A percentile compares a stretch with the other conserved stretches of the same genome.
Conservation (phyloP, 1,140 invertebrate genomes). For the Akabosia matsudoensis region DNA sequence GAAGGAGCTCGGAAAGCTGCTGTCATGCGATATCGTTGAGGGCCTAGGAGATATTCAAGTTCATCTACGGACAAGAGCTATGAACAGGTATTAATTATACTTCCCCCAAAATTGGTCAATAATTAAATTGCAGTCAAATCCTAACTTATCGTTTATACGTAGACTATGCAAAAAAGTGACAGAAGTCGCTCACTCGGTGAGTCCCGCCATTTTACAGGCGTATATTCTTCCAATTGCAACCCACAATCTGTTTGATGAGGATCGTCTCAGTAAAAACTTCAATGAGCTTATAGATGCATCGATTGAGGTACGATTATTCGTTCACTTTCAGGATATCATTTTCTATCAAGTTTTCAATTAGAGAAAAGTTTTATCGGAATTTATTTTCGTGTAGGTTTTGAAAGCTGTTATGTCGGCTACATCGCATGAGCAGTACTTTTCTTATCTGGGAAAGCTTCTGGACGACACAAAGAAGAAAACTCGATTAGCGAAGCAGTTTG, state of each 20-base stretch:
- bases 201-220: slow-evolving; percentile 11
- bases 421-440: slow-evolving; percentile 34
- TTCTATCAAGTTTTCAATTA: neutral
- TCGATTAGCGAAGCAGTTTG: slow-evolving; percentile 28
- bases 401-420: slow-evolving; percentile 7
- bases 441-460: slow-evolving; percentile 3
- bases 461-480: slow-evolving; percentile 22
- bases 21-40: slow-evolving; percentile 23
- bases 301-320: slow-evolving; percentile 19
- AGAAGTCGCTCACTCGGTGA: slow-evolving; percentile 12
- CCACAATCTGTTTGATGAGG: slow-evolving; percentile 25
- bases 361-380: neutral
- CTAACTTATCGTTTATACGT: neutral
- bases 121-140: neutral
- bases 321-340: neutral
- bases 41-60: slow-evolving; percentile 29
- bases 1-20: slow-evolving; percentile 26
- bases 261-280: slow-evolving; percentile 13
- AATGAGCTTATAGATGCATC: slow-evolving; percentile 33
- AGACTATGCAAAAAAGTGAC: slow-evolving; percentile 27
- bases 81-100: slow-evolving; percentile 27
- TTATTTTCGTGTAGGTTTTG: slow-evolving; percentile 7
- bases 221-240: slow-evolving; percentile 27
- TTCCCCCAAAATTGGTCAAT: neutral
- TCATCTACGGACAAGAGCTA: slow-evolving; percentile 27